These are phyloP conservation scores for Montipora foliosa DNA, from an alignment of 64 coral and sea anemone genomes.

Conservation along the genomic window DNA sequence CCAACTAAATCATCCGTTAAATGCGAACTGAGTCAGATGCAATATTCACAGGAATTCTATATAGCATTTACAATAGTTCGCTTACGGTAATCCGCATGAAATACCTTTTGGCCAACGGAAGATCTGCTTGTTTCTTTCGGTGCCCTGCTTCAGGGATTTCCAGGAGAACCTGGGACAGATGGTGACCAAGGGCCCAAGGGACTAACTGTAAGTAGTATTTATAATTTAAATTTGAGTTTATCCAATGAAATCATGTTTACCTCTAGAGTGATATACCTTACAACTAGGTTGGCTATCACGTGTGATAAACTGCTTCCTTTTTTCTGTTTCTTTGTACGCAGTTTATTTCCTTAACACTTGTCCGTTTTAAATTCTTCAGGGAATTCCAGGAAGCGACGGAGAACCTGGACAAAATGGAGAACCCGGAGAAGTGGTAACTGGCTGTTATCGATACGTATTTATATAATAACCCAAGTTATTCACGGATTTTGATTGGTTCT, in stretches of 20 bases:
- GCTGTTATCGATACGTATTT: neutral
- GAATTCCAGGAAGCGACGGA: neutral
- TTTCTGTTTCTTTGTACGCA: neutral
- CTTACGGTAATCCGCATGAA: too few relatives aligned
- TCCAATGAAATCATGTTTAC: too few relatives aligned
- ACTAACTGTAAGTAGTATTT: neutral
- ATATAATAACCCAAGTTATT: too few relatives aligned
- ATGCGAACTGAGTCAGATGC: too few relatives aligned
- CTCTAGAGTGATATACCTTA: too few relatives aligned
- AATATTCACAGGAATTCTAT: too few relatives aligned
- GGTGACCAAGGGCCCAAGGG: neutral
- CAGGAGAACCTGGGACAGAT: constrained; percentile 6
- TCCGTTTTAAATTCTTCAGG: neutral
- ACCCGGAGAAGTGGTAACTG: neutral
- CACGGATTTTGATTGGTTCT: too few relatives aligned
- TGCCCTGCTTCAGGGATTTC: constrained; percentile 8
- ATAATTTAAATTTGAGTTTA: too few relatives aligned
- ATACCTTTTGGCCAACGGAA: too few relatives aligned
- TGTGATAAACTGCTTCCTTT: neutral
- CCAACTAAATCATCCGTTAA: too few relatives aligned
- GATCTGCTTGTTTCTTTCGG: neutral
- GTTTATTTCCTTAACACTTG: neutral
- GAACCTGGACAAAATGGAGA: constrained; percentile 22
- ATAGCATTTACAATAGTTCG: too few relatives aligned
- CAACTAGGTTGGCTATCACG: too few relatives aligned